Base-by-base conservation (phyloP, 2,888 invertebrate species). In the Helicoverpa assulta region DNA sequence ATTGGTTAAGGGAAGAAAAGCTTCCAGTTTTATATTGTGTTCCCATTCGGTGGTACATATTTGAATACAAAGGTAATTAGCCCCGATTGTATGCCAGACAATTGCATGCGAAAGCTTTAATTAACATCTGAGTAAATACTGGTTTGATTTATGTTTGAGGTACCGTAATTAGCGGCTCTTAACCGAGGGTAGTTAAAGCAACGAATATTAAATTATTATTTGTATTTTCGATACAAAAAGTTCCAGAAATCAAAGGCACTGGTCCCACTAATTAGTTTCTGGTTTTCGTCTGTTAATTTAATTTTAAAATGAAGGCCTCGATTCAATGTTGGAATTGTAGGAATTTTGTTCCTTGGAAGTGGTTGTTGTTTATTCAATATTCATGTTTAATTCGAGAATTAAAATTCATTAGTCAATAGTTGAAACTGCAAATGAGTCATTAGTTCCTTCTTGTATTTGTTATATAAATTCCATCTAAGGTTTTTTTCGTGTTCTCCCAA, bases 401-500 rank as follows among this genome's bases (percentile, higher is more conserved):
- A 87, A 89, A 89, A 90, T 90, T 86, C 87, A 89, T 87, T 86
- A 86, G 85, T 64, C 59, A 70, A 84, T 86, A 85, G 85, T 75
- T 83, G 79, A 84, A 82, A 75, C 58, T 76, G 64, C 59, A 74
- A 76, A 76, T 74, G 77, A 78, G 73, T 70, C 76, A 66, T 84
- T 73, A 64, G 70, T 68, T 72, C 67, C 68, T 82, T 70, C 67
- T 83, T 78, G 78, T 83, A 64, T 71, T 84, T 81, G 72, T 75
- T 71, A 60, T 57, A 66, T 62, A 65, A 60, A 69, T 75, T 57
- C 68, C 57, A 60, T 6, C 65, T 50, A 60, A 54, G n/a, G 19
- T 64, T 78, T 80, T 80, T 80, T 80, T 7, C 1, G 47, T 16
- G 19, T 0, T 52, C 18, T 50, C 33, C 53, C 37, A 67, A 68